These are phyloP conservation scores for Neolamprologus kungweensis DNA, from an alignment of 2,113 vertebrate genomes.

Conservation along the genomic window DNA sequence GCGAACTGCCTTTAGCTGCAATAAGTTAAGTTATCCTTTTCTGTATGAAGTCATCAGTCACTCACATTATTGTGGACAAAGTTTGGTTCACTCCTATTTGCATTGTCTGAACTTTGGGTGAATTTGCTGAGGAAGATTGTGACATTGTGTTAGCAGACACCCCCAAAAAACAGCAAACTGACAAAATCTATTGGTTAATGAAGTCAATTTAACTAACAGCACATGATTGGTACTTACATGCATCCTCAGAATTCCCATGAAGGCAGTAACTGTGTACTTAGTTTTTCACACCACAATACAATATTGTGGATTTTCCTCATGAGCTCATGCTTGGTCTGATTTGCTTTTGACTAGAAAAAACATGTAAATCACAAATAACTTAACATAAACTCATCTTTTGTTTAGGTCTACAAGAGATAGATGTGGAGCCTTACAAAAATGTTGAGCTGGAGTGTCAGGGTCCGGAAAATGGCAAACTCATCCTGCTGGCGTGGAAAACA, in stretches of 20 bases:
- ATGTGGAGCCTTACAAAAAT: not conserved
- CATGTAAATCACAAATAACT: rapidly evolving
- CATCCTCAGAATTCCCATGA: rapidly evolving
- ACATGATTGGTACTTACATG: not conserved
- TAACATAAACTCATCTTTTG: not conserved
- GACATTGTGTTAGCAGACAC: rapidly evolving
- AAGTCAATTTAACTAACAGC: rapidly evolving
- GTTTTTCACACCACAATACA: rapidly evolving
- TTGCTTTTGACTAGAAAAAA: not conserved
- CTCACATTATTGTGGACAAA: rapidly evolving
- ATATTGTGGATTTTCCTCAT: not conserved
- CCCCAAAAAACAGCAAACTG: not conserved
- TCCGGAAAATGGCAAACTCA: not conserved
- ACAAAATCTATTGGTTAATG: rapidly evolving
- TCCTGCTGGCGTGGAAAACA: not conserved
- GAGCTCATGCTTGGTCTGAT: not conserved
- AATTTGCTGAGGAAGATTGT: not conserved
- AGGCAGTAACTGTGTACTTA: rapidly evolving
- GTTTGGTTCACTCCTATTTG: not conserved
- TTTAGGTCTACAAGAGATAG: not conserved
- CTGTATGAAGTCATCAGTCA: rapidly evolving
- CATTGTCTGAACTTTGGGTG: not conserved
- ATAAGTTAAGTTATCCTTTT: not conserved
- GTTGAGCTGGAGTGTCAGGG: not conserved
- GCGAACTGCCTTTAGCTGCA: rapidly evolving